Percentiles rank a stretch among this genome's conserved stretches.
Evolutionary conservation across 2,888 invertebrate species (phyloP).

Genomic region (Podabrus alpinus): DNA sequence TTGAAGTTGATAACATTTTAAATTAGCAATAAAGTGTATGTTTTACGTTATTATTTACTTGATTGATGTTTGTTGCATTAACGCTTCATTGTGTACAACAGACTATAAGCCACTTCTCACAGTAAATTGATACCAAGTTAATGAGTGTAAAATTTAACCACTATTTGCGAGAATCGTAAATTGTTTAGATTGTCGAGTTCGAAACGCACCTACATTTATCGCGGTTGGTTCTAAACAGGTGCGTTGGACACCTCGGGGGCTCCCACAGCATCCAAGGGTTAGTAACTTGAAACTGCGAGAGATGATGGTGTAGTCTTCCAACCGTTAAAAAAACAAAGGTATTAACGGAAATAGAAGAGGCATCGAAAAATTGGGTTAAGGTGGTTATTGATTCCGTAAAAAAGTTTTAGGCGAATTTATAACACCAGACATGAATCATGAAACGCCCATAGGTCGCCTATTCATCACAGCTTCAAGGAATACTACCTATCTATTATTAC

Average conservation of each 20-base stretch:
- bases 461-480: conserved; percentile 4
- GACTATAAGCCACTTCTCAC: neutral
- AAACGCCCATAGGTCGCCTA: conserved; percentile 1
- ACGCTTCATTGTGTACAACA: neutral
- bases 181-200: neutral
- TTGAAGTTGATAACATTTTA: conserved; percentile 7
- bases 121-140: neutral
- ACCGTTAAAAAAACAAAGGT: neutral
- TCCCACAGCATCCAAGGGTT: neutral
- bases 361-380: neutral
- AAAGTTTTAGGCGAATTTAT: neutral
- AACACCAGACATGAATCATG: neutral
- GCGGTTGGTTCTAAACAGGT: neutral
- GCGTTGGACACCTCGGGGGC: neutral
- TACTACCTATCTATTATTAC: conserved; percentile 1
- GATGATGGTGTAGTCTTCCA: neutral
- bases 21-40: neutral
- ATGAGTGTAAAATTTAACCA: neutral
- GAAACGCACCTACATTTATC: neutral
- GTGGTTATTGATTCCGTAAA: neutral
- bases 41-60: neutral
- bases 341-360: neutral
- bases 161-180: neutral
- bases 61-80: neutral
- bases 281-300: neutral